Conservation (phyloP, 2,113 vertebrate genomes). For the Falco punctatus region DNA sequence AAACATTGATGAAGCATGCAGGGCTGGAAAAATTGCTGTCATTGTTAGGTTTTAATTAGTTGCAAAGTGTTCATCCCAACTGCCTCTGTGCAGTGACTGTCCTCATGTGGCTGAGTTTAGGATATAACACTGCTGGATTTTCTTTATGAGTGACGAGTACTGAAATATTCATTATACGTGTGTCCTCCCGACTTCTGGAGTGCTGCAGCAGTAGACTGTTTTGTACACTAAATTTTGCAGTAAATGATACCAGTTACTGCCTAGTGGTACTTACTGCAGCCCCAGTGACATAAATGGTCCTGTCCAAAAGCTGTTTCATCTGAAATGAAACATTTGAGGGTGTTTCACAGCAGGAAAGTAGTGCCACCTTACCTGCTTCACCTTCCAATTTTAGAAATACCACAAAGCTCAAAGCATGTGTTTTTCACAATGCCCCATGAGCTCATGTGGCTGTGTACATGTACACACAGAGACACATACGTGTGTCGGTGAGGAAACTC, state of each 20-base stretch:
- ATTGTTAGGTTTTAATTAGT: constrained; percentile 21
- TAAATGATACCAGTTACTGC: neutral
- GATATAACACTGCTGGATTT: neutral
- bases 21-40: neutral
- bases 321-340: neutral
- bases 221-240: neutral
- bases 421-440: neutral
- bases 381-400: neutral
- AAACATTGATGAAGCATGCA: neutral
- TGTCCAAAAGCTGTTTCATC: neutral
- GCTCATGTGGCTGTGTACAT: fast-evolving
- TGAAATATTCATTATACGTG: neutral
- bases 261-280: neutral
- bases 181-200: neutral
- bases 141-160: neutral
- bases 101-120: neutral
- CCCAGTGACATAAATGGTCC: neutral
- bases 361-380: neutral
- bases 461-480: neutral
- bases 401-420: neutral
- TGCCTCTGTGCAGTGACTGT: neutral
- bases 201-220: neutral
- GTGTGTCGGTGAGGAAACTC: neutral
- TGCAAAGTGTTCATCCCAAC: neutral
- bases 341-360: neutral